Evolutionary conservation across 2,797 vertebrate species (phyloP).

Genomic region (Microchirus variegatus): DNA sequence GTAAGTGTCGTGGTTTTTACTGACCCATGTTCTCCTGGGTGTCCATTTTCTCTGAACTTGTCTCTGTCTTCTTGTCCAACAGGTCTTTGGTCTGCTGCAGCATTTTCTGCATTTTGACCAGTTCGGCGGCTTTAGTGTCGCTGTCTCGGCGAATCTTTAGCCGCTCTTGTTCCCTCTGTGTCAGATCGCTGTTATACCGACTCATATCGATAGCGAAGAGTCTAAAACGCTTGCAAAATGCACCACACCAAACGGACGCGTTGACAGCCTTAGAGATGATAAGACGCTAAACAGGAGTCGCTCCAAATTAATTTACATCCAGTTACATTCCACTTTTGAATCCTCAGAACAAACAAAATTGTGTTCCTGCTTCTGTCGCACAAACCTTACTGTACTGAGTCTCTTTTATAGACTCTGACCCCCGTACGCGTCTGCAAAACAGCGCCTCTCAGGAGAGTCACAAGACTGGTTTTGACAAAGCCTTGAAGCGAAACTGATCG

Average conservation of each 20-base stretch:
- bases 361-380: slow-evolving; percentile 12
- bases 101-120: slow-evolving; percentile 87
- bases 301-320: too few species aligned
- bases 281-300: too few species aligned
- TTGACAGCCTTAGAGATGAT: not conserved
- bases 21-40: slow-evolving; percentile 78
- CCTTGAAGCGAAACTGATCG: slow-evolving; percentile 34
- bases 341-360: too few species aligned
- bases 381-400: slow-evolving; percentile 16
- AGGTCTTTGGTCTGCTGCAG: slow-evolving; percentile 87
- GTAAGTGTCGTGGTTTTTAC: slow-evolving; percentile 32
- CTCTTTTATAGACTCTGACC: slow-evolving; percentile 66
- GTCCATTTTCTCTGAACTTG: slow-evolving; percentile 65
- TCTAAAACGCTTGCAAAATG: slow-evolving; percentile 37
- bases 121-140: slow-evolving; percentile 84
- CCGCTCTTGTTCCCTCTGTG: slow-evolving; percentile 80
- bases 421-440: slow-evolving; percentile 57
- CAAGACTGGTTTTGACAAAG: slow-evolving; percentile 60
- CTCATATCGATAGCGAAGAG: slow-evolving; percentile 80
- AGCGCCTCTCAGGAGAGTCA: slow-evolving; percentile 69
- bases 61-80: slow-evolving; percentile 84
- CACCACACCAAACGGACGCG: not conserved
- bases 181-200: slow-evolving; percentile 79
- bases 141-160: slow-evolving; percentile 83
- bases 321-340: too few species aligned